Percentiles rank a stretch among this genome's conserved stretches.
Evolutionary conservation across 1,140 invertebrate species (phyloP).

Genomic region (Wasmannia auropunctata): DNA sequence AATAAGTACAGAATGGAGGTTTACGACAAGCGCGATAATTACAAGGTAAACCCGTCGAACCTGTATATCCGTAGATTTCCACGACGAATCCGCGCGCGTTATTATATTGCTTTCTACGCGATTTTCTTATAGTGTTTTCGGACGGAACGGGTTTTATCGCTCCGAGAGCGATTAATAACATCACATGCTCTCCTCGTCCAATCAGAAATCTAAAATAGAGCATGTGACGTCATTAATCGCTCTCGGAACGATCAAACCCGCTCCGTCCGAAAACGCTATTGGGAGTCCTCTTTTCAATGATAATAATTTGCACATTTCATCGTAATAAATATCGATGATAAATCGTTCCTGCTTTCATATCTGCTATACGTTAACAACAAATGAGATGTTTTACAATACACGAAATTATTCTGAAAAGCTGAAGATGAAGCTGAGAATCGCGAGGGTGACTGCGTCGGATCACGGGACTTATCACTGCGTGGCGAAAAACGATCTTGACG

Average conservation of each 20-base stretch:
- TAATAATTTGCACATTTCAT: not conserved
- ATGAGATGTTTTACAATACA: not conserved
- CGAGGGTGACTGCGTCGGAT: slow-evolving; percentile 88
- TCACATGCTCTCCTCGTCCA: no score
- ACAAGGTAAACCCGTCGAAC: slow-evolving; percentile 83
- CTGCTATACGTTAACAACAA: slow-evolving; percentile 1
- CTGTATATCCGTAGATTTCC: not conserved
- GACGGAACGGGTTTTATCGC: no score
- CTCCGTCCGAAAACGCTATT: no score
- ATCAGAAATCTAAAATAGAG: no score
- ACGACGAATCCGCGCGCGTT: not conserved
- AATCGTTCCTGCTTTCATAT: not conserved
- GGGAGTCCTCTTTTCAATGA: no score
- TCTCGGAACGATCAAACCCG: no score
- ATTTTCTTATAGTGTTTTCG: no score
- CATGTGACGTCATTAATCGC: no score
- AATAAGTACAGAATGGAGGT: slow-evolving; percentile 90
- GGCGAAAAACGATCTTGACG: slow-evolving; percentile 92
- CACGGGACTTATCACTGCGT: slow-evolving; percentile 92
- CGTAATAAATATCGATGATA: not conserved
- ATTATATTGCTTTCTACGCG: not conserved
- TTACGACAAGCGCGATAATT: slow-evolving; percentile 84
- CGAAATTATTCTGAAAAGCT: slow-evolving; percentile 75
- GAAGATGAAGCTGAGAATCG: slow-evolving; percentile 92
- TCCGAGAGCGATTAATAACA: no score